Conservation (phyloP, 2,888 invertebrate species). For the Scrobipalpa atriplicella region DNA sequence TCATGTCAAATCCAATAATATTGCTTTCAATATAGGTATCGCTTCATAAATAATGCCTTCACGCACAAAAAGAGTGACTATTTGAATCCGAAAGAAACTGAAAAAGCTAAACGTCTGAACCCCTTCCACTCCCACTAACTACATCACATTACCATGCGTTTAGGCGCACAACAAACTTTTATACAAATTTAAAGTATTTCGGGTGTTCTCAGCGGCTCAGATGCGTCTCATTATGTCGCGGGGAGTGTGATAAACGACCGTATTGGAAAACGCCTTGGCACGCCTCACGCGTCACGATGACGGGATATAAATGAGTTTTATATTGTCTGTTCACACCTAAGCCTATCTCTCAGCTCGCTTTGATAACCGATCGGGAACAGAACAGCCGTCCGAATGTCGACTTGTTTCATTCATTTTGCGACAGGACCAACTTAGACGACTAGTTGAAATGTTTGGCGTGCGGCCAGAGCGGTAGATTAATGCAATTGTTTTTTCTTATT, state of each 20-base stretch:
- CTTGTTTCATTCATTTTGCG: slow-evolving; percentile 75
- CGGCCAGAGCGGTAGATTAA: slow-evolving; percentile 78
- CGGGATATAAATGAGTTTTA: slow-evolving; percentile 80
- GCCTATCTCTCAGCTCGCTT: slow-evolving; percentile 65
- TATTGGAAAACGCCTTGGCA: slow-evolving; percentile 78
- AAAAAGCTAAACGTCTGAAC: background rate
- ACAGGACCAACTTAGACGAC: slow-evolving; percentile 73
- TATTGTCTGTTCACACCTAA: slow-evolving; percentile 78
- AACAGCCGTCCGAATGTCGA: slow-evolving; percentile 60
- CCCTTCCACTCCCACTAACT: background rate
- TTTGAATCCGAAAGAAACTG: background rate
- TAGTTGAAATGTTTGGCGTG: slow-evolving; percentile 78
- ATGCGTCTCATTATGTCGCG: slow-evolving; percentile 76
- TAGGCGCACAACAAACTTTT: slow-evolving; percentile 54
- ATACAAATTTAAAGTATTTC: slow-evolving; percentile 70
- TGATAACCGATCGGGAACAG: slow-evolving; percentile 68
- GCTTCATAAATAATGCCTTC: too few relatives aligned
- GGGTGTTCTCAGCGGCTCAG: slow-evolving; percentile 56
- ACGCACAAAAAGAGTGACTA: too few relatives aligned
- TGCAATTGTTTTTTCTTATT: slow-evolving; percentile 73
- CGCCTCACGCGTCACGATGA: slow-evolving; percentile 74
- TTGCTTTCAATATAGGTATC: too few relatives aligned
- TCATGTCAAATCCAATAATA: too few relatives aligned
- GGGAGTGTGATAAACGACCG: slow-evolving; percentile 77
- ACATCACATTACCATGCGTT: slow-evolving; percentile 47